phyloP scores from a whole-genome alignment of 1,140 invertebrate genomes.

The Drosophila kurseongensis region DNA sequence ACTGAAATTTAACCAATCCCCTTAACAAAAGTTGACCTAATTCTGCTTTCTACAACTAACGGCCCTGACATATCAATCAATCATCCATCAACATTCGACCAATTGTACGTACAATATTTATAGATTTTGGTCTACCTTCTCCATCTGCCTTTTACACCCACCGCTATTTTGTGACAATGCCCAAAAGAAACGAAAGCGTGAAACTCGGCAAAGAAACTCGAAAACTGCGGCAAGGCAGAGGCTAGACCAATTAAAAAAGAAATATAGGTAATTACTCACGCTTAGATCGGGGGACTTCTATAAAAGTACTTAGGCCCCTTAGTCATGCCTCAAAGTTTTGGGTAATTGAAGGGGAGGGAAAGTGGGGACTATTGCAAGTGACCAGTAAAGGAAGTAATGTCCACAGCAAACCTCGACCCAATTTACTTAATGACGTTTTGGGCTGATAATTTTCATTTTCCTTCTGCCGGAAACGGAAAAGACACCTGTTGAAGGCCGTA shows the following conservation, averaged over 20 bases:
- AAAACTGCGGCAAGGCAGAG: slow-evolving; percentile 20
- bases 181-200: slow-evolving; percentile 61
- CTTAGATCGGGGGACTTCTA: slow-evolving; percentile 26
- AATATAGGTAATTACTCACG: slow-evolving; percentile 61
- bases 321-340: slow-evolving; percentile 39
- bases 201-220: slow-evolving; percentile 25
- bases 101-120: slow-evolving; percentile 48
- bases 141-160: slow-evolving; percentile 20
- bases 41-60: slow-evolving; percentile 36
- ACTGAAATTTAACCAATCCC: slow-evolving; percentile 15
- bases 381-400: slow-evolving; percentile 41
- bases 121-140: slow-evolving; percentile 44
- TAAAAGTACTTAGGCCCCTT: slow-evolving; percentile 31
- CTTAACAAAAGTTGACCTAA: slow-evolving; percentile 47
- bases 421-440: slow-evolving; percentile 50
- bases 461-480: slow-evolving; percentile 18
- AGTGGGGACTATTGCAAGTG: slow-evolving; percentile 5
- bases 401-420: slow-evolving; percentile 64
- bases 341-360: slow-evolving; percentile 28
- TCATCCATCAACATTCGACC: slow-evolving; percentile 31
- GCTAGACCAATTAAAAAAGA: slow-evolving; percentile 61
- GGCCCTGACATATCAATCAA: slow-evolving; percentile 73
- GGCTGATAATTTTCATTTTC: slow-evolving; percentile 44
- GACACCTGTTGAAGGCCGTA: slow-evolving; percentile 25
- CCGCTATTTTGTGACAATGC: slow-evolving; percentile 25